These are phyloP conservation scores for Glaucomys volans DNA, from an alignment of 2,113 vertebrate species.

Conservation along the genomic window DNA sequence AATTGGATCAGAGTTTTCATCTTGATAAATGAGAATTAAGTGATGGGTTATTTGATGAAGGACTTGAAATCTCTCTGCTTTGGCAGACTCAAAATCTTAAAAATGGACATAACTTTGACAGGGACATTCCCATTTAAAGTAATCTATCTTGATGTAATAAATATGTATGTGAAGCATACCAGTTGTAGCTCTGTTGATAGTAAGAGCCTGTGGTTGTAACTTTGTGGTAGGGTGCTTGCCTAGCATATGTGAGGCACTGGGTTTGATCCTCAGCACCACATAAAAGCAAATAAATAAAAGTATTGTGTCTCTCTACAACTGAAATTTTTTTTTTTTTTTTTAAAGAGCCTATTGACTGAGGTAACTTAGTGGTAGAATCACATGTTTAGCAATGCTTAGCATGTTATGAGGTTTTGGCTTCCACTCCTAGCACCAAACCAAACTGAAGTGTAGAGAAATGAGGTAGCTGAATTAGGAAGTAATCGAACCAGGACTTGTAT, in stretches of 20 bases:
- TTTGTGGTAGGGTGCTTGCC: no score
- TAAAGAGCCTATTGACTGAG: background rate
- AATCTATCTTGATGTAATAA: slow-evolving; percentile 29
- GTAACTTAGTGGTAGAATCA: background rate
- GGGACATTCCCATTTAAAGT: background rate
- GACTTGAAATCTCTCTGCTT: background rate
- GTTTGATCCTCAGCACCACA: no score
- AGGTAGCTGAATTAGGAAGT: background rate
- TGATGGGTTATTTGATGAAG: slow-evolving; percentile 29
- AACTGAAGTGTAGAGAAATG: background rate
- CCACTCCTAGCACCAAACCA: background rate
- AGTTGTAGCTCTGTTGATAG: background rate
- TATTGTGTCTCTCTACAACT: no score
- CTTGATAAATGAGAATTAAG: background rate
- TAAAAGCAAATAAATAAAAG: no score
- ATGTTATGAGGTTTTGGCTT: background rate
- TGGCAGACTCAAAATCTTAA: background rate
- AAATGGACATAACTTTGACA: background rate
- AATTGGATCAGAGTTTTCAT: slow-evolving; percentile 11
- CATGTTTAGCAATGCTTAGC: background rate
- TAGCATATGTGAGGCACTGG: no score
- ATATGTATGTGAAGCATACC: background rate
- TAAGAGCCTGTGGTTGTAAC: background rate
- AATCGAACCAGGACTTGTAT: background rate
- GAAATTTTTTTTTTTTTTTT: no score